A percentile compares a stretch with the other conserved stretches of the same genome.
Evolutionary conservation across 2,113 vertebrate genomes (phyloP).

Genomic region (Panthera uncia): DNA sequence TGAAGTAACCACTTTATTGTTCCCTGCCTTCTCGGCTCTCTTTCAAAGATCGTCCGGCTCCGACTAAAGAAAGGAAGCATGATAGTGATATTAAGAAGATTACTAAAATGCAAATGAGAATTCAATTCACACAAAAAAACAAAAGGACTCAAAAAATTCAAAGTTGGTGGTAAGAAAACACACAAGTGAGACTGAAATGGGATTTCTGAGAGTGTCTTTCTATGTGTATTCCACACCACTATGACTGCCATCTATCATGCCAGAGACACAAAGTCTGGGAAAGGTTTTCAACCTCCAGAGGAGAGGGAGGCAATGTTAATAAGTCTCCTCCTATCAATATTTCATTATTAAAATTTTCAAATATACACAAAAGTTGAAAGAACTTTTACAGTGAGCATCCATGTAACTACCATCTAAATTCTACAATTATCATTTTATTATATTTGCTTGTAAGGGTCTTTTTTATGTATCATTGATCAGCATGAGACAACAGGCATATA

Average conservation of each 20-base stretch:
- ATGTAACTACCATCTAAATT: constrained; percentile 40
- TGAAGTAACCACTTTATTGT: constrained; percentile 19
- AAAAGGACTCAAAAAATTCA: not conserved
- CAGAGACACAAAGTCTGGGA: not conserved
- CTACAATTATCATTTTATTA: constrained; percentile 35
- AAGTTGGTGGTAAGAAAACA: not conserved
- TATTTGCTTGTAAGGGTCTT: constrained; percentile 39
- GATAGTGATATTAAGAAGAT: constrained; percentile 9
- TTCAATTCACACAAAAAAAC: not conserved
- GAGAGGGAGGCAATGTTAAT: not conserved
- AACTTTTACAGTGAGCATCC: not conserved
- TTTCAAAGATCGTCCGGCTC: constrained; percentile 45
- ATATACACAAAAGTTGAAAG: not conserved
- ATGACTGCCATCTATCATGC: not conserved
- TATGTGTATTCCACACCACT: not conserved
- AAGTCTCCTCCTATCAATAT: not conserved
- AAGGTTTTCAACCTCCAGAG: not conserved
- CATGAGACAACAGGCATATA: constrained; percentile 30
- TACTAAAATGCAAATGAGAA: constrained; percentile 3
- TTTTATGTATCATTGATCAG: constrained; percentile 51
- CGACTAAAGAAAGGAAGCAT: constrained; percentile 25
- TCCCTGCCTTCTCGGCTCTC: constrained; percentile 38
- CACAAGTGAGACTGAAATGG: not conserved
- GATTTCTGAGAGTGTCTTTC: not conserved
- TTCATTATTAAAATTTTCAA: constrained; percentile 45